A percentile compares a stretch with the other conserved stretches of the same genome.
These are phyloP conservation scores for Mormyrops attenuatus DNA, from an alignment of 2,797 vertebrate genomes.

Conservation along the genomic window DNA sequence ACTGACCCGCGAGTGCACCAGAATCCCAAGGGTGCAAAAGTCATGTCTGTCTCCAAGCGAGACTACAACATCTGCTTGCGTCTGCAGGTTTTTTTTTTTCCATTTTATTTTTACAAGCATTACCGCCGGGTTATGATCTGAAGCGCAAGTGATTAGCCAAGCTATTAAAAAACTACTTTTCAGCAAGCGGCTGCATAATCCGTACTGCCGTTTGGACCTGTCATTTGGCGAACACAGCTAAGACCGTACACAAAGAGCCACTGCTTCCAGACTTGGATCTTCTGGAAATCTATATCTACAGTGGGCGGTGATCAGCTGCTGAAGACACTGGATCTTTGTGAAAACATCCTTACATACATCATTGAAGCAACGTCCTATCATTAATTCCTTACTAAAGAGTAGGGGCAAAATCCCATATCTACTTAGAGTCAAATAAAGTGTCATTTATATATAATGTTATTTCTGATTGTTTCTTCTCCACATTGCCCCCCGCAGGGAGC, in stretches of 20 bases:
- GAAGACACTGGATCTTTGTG: background rate
- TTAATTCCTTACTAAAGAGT: background rate
- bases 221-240: background rate
- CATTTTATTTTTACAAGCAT: background rate
- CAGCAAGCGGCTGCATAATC: background rate
- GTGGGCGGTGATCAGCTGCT: too few species aligned
- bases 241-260: background rate
- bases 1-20: background rate
- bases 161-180: background rate
- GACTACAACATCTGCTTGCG: background rate
- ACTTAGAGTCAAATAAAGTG: constrained; percentile 15
- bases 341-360: background rate
- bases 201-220: background rate
- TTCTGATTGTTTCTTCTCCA: background rate
- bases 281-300: background rate
- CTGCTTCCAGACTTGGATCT: background rate
- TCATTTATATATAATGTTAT: constrained; percentile 7
- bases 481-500: background rate
- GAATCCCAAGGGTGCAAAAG: background rate
- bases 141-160: background rate
- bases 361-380: background rate
- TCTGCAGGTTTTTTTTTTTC: background rate
- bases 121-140: background rate
- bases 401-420: background rate
- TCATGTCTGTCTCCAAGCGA: background rate